Evolutionary conservation across 2,888 invertebrate genomes (phyloP).

Genomic region (Malthinus seriepunctatus): DNA sequence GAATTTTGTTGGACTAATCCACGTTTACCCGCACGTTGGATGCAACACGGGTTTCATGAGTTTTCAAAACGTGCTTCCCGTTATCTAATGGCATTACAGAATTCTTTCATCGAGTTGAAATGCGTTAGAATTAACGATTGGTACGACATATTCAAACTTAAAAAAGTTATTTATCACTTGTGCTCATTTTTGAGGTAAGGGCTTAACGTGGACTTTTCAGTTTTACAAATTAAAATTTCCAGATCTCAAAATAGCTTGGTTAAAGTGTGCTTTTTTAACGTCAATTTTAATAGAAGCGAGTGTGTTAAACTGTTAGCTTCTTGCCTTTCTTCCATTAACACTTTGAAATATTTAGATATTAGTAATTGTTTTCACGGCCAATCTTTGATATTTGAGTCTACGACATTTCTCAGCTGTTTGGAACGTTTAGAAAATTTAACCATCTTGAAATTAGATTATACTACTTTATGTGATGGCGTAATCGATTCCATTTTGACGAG

Average conservation of each 20-base stretch:
- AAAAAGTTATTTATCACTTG: slow-evolving; percentile 48
- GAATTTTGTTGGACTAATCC: slow-evolving; percentile 57
- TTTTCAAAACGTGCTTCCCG: slow-evolving; percentile 50
- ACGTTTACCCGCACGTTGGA: slow-evolving; percentile 48
- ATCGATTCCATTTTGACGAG: slow-evolving; percentile 53
- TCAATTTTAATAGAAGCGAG: slow-evolving; percentile 54
- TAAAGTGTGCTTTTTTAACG: slow-evolving; percentile 53
- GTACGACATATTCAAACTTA: slow-evolving; percentile 54
- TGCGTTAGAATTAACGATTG: slow-evolving; percentile 56
- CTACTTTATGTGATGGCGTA: slow-evolving; percentile 53
- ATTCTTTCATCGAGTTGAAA: slow-evolving; percentile 50
- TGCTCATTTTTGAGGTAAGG: slow-evolving; percentile 46
- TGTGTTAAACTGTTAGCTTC: slow-evolving; percentile 53
- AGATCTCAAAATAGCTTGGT: slow-evolving; percentile 54
- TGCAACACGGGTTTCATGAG: slow-evolving; percentile 50
- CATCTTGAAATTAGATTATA: slow-evolving; percentile 55
- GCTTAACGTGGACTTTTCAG: neutral
- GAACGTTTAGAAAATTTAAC: slow-evolving; percentile 51
- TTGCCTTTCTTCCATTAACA: slow-evolving; percentile 47
- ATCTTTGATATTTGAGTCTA: slow-evolving; percentile 43
- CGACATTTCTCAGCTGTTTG: slow-evolving; percentile 42
- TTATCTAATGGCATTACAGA: slow-evolving; percentile 44
- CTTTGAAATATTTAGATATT: slow-evolving; percentile 52
- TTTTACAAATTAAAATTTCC: slow-evolving; percentile 18
- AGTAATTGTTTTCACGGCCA: slow-evolving; percentile 55